These are phyloP conservation scores for Agriopis leucophaearia DNA, from an alignment of 2,888 invertebrate genomes.

Conservation along the genomic window DNA sequence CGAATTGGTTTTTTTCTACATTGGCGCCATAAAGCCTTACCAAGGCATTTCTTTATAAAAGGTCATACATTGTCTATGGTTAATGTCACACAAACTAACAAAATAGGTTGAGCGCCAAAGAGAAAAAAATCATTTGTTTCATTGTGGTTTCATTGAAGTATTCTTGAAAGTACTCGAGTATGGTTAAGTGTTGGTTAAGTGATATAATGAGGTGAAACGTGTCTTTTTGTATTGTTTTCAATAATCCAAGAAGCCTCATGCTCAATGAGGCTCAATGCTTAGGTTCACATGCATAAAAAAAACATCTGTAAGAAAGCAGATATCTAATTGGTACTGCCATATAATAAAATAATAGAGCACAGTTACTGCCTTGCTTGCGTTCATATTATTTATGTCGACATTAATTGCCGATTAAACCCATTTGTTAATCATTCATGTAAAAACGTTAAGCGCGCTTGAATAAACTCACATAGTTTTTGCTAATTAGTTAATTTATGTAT, in stretches of 20 bases:
- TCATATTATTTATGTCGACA: slow-evolving; percentile 30
- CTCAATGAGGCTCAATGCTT: too few relatives aligned
- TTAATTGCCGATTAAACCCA: slow-evolving; percentile 27
- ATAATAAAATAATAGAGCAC: too few relatives aligned
- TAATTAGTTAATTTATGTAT: slow-evolving; percentile 38
- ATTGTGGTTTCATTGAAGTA: not conserved
- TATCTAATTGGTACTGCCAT: slow-evolving; percentile 4
- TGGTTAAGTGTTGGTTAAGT: not conserved
- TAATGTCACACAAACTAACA: too few relatives aligned
- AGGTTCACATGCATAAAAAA: slow-evolving; percentile 1
- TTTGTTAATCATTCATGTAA: slow-evolving; percentile 30
- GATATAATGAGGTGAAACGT: too few relatives aligned
- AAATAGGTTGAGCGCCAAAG: too few relatives aligned
- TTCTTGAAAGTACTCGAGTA: too few relatives aligned
- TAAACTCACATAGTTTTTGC: slow-evolving; percentile 27
- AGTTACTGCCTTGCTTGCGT: slow-evolving; percentile 15
- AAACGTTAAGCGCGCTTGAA: slow-evolving; percentile 27
- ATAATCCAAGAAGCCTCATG: not conserved
- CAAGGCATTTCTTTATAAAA: too few relatives aligned
- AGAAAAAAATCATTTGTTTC: not conserved
- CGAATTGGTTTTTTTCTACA: too few relatives aligned
- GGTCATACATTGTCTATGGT: too few relatives aligned
- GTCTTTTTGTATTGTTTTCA: too few relatives aligned
- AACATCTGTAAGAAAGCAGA: not conserved
- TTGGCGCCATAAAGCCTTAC: too few relatives aligned